phyloP scores from a whole-genome alignment of 23 tunicate genomes.

The Aplidium turbinatum region DNA sequence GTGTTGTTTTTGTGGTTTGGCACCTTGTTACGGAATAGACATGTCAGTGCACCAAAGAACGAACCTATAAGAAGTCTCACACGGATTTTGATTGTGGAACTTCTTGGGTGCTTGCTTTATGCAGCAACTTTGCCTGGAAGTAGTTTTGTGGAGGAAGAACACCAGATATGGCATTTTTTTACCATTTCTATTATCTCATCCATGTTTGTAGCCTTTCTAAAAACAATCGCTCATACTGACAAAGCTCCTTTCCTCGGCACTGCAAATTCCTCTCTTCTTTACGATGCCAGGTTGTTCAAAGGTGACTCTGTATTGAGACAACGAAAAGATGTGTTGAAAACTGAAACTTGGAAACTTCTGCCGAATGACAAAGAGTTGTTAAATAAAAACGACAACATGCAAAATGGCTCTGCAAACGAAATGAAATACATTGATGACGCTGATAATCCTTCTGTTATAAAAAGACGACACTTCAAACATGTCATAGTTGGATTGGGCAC shows the following conservation, averaged over 20 bases:
- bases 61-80: slow-evolving; percentile 8
- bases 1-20: slow-evolving; percentile 37
- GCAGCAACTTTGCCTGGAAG: slow-evolving; percentile 49
- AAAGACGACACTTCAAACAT: slow-evolving; percentile 6
- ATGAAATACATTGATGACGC: neutral
- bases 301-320: neutral
- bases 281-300: slow-evolving; percentile 23
- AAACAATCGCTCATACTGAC: slow-evolving; percentile 31
- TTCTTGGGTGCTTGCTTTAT: slow-evolving; percentile 59
- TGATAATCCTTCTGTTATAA: neutral
- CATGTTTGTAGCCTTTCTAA: slow-evolving; percentile 40
- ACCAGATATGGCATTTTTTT: slow-evolving; percentile 87
- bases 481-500: slow-evolving; percentile 32
- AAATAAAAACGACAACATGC: neutral
- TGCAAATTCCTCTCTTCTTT: neutral
- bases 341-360: slow-evolving; percentile 12
- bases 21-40: slow-evolving; percentile 8
- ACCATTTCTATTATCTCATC: slow-evolving; percentile 25
- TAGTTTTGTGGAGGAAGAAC: slow-evolving; percentile 94
- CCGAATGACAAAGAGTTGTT: neutral
- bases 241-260: neutral
- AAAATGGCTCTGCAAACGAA: neutral
- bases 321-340: slow-evolving; percentile 9
- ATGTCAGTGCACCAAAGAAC: neutral
- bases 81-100: slow-evolving; percentile 9